Evolutionary conservation across 2,888 invertebrate genomes (phyloP).

Genomic region (Eurytoma californica): DNA sequence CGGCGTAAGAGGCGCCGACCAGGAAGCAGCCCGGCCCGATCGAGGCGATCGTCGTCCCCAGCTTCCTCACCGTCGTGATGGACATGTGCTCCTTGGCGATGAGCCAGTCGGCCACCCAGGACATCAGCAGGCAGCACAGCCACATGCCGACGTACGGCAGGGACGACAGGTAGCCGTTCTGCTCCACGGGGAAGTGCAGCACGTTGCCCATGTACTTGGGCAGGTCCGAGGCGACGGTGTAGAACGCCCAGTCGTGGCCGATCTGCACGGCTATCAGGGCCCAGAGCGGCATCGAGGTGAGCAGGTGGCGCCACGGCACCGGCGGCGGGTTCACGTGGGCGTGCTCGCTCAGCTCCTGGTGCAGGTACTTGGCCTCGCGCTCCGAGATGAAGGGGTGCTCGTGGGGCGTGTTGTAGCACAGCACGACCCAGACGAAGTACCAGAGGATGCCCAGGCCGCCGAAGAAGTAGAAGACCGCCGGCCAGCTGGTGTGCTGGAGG

Average conservation of each 20-base stretch:
- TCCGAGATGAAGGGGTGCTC: constrained; percentile 74
- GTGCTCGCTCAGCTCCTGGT: constrained; percentile 68
- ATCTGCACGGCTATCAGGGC: constrained; percentile 82
- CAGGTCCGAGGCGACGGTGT: constrained; percentile 72
- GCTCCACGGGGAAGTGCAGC: constrained; percentile 72
- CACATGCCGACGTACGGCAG: constrained; percentile 76
- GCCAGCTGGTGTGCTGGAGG: constrained; percentile 82
- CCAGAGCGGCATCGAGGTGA: constrained; percentile 82
- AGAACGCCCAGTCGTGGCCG: constrained; percentile 73
- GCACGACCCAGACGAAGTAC: constrained; percentile 80
- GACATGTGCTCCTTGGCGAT: constrained; percentile 69
- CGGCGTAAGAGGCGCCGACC: constrained; percentile 75
- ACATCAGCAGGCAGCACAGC: constrained; percentile 71
- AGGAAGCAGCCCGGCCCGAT: constrained; percentile 76
- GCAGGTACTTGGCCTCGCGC: constrained; percentile 67
- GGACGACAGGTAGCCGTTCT: constrained; percentile 74
- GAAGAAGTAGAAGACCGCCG: constrained; percentile 88
- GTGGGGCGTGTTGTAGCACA: constrained; percentile 71
- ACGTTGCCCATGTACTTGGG: constrained; percentile 75
- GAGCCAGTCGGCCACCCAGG: constrained; percentile 74
- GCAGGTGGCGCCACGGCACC: constrained; percentile 69
- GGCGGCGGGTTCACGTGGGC: constrained; percentile 67
- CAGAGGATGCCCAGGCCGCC: constrained; percentile 84
- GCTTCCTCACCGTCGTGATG: constrained; percentile 74
- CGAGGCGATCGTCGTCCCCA: constrained; percentile 76